Conservation (phyloP, 2,888 invertebrate genomes). For the Alviniconcha strummeri region DNA sequence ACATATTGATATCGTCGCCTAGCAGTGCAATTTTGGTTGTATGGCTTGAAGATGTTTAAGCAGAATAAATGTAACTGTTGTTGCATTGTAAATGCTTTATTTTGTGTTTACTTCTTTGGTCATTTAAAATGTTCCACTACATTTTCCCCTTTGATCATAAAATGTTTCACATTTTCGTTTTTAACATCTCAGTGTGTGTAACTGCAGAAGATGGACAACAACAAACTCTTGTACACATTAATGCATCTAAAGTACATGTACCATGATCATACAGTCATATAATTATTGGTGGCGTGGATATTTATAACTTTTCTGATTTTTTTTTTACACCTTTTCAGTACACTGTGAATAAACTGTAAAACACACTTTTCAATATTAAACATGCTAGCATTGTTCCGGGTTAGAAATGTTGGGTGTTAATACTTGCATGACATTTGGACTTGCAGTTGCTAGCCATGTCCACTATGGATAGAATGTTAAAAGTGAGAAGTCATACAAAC, state of each 20-base stretch:
- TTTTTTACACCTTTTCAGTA: slow-evolving; percentile 19
- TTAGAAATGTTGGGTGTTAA: not conserved
- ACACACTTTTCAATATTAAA: slow-evolving; percentile 20
- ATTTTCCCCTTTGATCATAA: too few relatives aligned
- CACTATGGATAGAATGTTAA: too few relatives aligned
- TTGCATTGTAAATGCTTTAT: slow-evolving; percentile 14
- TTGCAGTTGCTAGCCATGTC: too few relatives aligned
- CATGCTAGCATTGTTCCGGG: slow-evolving; percentile 17
- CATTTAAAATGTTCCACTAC: too few relatives aligned
- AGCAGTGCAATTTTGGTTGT: too few relatives aligned
- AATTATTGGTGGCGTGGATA: slow-evolving; percentile 21
- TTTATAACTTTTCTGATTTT: not conserved
- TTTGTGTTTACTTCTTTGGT: not conserved
- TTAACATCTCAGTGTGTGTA: too few relatives aligned
- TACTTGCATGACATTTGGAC: not conserved
- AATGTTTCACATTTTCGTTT: too few relatives aligned
- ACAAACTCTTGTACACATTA: too few relatives aligned
- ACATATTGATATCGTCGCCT: too few relatives aligned
- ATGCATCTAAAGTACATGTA: slow-evolving; percentile 5
- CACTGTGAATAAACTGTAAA: slow-evolving; percentile 22
- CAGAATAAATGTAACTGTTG: slow-evolving; percentile 7
- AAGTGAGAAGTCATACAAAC: too few relatives aligned
- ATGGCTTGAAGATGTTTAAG: not conserved
- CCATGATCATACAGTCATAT: slow-evolving; percentile 16
- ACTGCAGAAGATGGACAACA: too few relatives aligned